These are phyloP conservation scores for Cricetomys ansorgei DNA, from an alignment of 2,113 vertebrate genomes.

Conservation along the genomic window DNA sequence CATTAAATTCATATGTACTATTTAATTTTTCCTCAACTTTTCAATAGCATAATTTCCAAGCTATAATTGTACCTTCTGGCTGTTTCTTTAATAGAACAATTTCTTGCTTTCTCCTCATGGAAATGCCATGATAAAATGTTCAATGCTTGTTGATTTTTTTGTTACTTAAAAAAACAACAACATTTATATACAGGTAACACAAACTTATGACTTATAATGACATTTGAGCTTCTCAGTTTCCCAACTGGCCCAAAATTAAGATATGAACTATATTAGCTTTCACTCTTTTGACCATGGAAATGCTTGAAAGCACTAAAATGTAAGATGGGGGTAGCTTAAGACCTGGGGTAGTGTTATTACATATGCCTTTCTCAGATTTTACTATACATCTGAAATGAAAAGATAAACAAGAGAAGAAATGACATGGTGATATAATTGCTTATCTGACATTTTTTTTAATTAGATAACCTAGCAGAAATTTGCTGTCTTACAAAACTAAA, in stretches of 20 bases:
- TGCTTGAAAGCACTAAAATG: neutral
- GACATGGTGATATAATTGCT: no score
- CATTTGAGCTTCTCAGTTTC: neutral
- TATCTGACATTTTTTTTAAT: neutral
- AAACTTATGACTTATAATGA: neutral
- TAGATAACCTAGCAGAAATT: neutral
- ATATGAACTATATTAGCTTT: neutral
- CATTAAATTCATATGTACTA: neutral
- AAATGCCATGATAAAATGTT: neutral
- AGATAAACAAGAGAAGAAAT: neutral
- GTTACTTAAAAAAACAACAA: neutral
- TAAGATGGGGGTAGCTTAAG: neutral
- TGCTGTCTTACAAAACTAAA: neutral
- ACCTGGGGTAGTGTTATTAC: neutral
- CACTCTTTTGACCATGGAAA: neutral
- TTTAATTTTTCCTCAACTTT: neutral
- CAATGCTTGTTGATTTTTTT: neutral
- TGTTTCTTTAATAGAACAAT: neutral
- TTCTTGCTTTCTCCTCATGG: neutral
- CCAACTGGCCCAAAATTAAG: neutral
- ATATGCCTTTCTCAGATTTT: neutral
- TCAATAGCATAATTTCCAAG: neutral
- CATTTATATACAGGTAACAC: neutral
- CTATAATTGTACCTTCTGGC: neutral
- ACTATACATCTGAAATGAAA: neutral